A percentile compares a stretch with the other conserved stretches of the same genome.
These are phyloP conservation scores for Theonella swinhoei DNA, from an alignment of 37 sponge, comb jelly and placozoan genomes.

Conservation along the genomic window DNA sequence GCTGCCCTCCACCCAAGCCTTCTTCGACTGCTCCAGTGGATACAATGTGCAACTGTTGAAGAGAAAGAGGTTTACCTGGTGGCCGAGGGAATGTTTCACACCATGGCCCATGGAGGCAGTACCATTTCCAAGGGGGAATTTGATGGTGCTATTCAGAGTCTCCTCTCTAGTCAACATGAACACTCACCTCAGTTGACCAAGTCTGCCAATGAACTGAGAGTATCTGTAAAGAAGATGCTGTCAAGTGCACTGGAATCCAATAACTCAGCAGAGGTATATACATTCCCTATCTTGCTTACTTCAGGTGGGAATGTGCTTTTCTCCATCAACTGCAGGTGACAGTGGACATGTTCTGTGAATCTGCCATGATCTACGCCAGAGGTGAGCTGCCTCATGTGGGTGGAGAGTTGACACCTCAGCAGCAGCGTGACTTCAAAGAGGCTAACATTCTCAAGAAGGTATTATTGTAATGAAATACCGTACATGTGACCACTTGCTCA, in stretches of 20 bases:
- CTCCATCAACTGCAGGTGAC: slow-evolving; percentile 27
- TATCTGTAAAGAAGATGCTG: slow-evolving; percentile 27
- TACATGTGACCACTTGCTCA: background rate
- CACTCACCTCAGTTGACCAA: background rate
- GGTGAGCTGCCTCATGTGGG: slow-evolving; percentile 13
- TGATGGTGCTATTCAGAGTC: background rate
- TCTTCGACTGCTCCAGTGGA: background rate
- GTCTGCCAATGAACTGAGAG: slow-evolving; percentile 1
- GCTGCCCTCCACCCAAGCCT: background rate
- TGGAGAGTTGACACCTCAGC: slow-evolving; percentile 13
- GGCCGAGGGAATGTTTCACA: slow-evolving; percentile 44
- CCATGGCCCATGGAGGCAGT: slow-evolving; percentile 21
- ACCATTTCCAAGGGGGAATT: slow-evolving; percentile 36
- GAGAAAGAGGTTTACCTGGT: slow-evolving; percentile 1
- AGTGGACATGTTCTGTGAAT: slow-evolving; percentile 34
- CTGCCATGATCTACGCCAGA: slow-evolving; percentile 36
- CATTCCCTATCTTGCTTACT: too few species aligned
- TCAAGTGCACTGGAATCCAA: background rate
- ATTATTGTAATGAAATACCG: background rate
- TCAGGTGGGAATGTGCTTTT: background rate
- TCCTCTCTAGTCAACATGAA: background rate
- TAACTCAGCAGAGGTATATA: slow-evolving; percentile 32
- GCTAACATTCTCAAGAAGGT: slow-evolving; percentile 50
- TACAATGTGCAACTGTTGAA: background rate
- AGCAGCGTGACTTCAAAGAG: slow-evolving; percentile 26